A percentile compares a stretch with the other conserved stretches of the same genome.
Evolutionary conservation across 2,113 vertebrate species (phyloP).

Genomic region (Dascyllus trimaculatus): DNA sequence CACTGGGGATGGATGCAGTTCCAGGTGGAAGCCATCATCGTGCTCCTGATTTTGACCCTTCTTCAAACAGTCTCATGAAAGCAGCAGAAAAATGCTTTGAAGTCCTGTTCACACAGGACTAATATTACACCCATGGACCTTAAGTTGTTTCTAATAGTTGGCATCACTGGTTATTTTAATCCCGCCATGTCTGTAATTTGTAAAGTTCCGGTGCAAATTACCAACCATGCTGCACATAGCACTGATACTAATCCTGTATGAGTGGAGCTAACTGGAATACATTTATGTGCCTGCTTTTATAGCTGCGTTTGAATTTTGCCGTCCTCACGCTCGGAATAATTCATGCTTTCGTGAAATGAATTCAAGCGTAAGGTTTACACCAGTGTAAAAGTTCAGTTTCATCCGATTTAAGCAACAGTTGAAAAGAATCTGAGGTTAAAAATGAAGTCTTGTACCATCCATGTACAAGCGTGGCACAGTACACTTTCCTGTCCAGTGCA

Average conservation of each 20-base stretch:
- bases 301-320: too few species aligned
- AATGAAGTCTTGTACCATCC: too few species aligned
- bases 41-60: constrained; percentile 16
- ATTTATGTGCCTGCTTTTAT: neutral
- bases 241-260: constrained; percentile 37
- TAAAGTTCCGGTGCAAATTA: constrained; percentile 34
- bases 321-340: too few species aligned
- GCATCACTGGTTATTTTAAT: constrained; percentile 40
- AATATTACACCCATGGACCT: constrained; percentile 38
- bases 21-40: constrained; percentile 19
- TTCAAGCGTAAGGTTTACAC: too few species aligned
- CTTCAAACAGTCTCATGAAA: constrained; percentile 16
- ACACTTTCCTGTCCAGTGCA: too few species aligned
- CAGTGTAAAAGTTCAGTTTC: too few species aligned
- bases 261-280: constrained; percentile 15
- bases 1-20: neutral
- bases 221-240: neutral
- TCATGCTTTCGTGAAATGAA: too few species aligned
- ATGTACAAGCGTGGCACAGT: too few species aligned
- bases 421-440: too few species aligned
- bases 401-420: too few species aligned
- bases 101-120: constrained; percentile 6
- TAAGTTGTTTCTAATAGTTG: constrained; percentile 35
- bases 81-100: constrained; percentile 51
- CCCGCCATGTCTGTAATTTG: constrained; percentile 45